phyloP scores from a whole-genome alignment of 2,113 vertebrate genomes.

The Callionymus lyra region DNA sequence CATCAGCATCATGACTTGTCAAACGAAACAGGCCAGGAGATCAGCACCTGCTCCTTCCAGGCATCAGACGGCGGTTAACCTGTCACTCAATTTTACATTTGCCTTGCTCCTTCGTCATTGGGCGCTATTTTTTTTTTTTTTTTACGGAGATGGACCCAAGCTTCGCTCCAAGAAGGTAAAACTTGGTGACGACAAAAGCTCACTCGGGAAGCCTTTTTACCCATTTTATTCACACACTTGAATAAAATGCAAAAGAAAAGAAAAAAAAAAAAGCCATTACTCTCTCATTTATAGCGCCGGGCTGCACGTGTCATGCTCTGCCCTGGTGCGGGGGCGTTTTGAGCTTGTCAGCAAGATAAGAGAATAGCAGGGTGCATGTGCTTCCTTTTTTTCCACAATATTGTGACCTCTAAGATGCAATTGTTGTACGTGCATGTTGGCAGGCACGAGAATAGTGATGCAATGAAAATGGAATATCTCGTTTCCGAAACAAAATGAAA shows the following conservation, averaged over 20 bases:
- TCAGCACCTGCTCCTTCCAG: constrained; percentile 43
- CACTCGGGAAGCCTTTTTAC: constrained; percentile 21
- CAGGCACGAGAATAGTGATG: constrained; percentile 11
- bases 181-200: constrained; percentile 16
- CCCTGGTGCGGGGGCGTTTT: constrained; percentile 48
- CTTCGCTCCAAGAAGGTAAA: constrained; percentile 10
- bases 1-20: constrained; percentile 34
- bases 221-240: constrained; percentile 46
- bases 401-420: constrained; percentile 29
- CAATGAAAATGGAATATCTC: too few relatives aligned
- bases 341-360: constrained; percentile 59
- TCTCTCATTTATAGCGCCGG: constrained; percentile 51
- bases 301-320: constrained; percentile 39
- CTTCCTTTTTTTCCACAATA: constrained; percentile 40
- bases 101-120: constrained; percentile 13
- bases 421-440: constrained; percentile 13
- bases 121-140: too few relatives aligned
- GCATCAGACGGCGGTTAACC: constrained; percentile 31
- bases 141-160: constrained; percentile 16
- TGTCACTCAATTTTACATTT: constrained; percentile 41
- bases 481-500: too few relatives aligned
- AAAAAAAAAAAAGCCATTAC: constrained; percentile 39
- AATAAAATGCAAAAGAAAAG: too few relatives aligned
- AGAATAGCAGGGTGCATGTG: constrained; percentile 60
- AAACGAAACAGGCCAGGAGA: constrained; percentile 40